Base-by-base conservation (phyloP, 2,113 vertebrate species). In the Lethenteron reissneri region DNA sequence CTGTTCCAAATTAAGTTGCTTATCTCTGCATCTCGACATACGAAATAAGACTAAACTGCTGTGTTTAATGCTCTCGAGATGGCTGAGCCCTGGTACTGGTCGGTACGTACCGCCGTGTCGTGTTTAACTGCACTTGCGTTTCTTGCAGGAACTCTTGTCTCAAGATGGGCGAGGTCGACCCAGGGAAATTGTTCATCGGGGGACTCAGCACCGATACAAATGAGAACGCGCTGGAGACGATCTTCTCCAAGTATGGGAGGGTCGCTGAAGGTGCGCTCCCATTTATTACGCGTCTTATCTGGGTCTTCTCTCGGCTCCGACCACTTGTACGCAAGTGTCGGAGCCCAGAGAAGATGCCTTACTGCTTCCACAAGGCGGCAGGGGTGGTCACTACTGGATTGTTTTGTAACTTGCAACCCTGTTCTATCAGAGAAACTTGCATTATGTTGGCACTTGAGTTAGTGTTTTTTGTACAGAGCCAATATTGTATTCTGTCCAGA, bases 171-270 rank as follows among this genome's bases (percentile, higher is more conserved):
- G 8, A 10, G 11, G 64, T 17, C 11, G 92, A 96, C 64, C 92
- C 95, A 73, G 94, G n/a, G 2, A 99, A 97, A 56, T 82, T 99
- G 17, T 99, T 99, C 74, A 81, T 97, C 4, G 94, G 92, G 1
- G 92, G 94, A 1, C 81, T 99, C 73, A 96, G 88, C 77, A 97
- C 95, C 74, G 90, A 94, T 57, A 97, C 94, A 56, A 90, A 86
- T 2, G 94, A 97, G 60, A 86, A 95, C 56, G 85, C 87, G 0
- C 78, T 99, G 76, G 86, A 87, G 11, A 83, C 88, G 12, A 90
- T 95, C 9, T 99, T 99, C 76, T 84, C 86, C 8, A 97, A 97
- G 74, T 97, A 96, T 0, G 94, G 94, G 62, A 84, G 84, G 72
- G 90, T 99, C 41, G 82, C 86, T 0, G 92, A 97, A 82, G 90